Evolutionary conservation across 2,888 invertebrate genomes (phyloP), one percentile per base, ranked within the genome.

Genomic region (Pyralis farinalis): DNA sequence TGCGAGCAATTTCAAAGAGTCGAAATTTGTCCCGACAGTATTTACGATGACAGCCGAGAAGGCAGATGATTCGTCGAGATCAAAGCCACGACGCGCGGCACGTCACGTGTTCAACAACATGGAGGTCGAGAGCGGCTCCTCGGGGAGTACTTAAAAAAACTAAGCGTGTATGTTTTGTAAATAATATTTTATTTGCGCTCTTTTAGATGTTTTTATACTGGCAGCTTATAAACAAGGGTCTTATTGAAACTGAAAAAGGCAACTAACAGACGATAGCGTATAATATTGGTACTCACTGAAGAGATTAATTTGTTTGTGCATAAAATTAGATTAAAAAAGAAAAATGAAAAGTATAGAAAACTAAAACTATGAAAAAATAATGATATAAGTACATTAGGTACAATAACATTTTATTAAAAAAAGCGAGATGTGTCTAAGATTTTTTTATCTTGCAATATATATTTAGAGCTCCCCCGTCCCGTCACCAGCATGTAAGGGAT

Each of bases 11-110:
- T 79, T 84, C 82, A 83, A 81, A 81, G 78, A 75, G 66, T 75
- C 68, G 71, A 80, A 84, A 86, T 86, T 86, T 85, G 85, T 86
- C 85, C 60, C 66, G 80, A 81, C 84, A 75, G 73, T 71, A 85
- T 86, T 86, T 85, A 86, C 64, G 71, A 67, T 54, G 78, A 71
- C 77, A 70, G 61, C 48, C 52, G 52, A 48, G 52, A 52, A 40
- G 47, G 65, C 59, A 63, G 64, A 60, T 55, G 70, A 64, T 62
- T 53, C 58, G 57, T 53, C 37, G 56, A 74, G 63, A 71, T 74
- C 76, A 76, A 76, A 76, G 75, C 58, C 4, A 4, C 16, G 16
- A 3, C 4, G 16, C 16, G 16, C 16, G 49, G 57, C 32, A 16
- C 39, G 63, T 71, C 74, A 70, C 67, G 67, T 76, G 77, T 66